phyloP scores from a whole-genome alignment of 2,797 vertebrate species.

The Rhyacichthys aspro region DNA sequence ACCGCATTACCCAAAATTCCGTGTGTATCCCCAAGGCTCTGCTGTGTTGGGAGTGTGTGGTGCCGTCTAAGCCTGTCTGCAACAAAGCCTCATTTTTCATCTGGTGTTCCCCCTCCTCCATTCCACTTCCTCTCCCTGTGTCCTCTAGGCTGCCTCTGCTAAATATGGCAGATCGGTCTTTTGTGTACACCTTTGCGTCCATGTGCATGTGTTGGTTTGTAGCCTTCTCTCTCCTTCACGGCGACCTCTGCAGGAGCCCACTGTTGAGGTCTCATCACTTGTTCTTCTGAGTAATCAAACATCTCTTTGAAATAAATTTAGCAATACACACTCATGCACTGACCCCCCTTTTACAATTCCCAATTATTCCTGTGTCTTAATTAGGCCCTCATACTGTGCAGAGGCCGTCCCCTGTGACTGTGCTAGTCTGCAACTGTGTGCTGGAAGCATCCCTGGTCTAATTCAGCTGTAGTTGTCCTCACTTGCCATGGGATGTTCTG shows the following conservation, averaged over 20 bases:
- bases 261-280: slow-evolving; percentile 31
- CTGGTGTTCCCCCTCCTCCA: slow-evolving; percentile 37
- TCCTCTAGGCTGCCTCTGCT: slow-evolving; percentile 44
- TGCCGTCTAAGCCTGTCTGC: slow-evolving; percentile 65
- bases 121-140: slow-evolving; percentile 10
- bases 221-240: slow-evolving; percentile 35
- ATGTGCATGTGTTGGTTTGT: slow-evolving; percentile 31
- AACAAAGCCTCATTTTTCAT: slow-evolving; percentile 74
- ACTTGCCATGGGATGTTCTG: slow-evolving; percentile 70
- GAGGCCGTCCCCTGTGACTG: slow-evolving; percentile 63
- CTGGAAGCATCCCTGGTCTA: slow-evolving; percentile 59
- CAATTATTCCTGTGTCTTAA: slow-evolving; percentile 79
- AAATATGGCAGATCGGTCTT: slow-evolving; percentile 56
- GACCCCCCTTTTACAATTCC: slow-evolving; percentile 28
- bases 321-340: slow-evolving; percentile 24
- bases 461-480: slow-evolving; percentile 68
- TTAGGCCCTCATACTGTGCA: slow-evolving; percentile 67
- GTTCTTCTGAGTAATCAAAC: slow-evolving; percentile 62
- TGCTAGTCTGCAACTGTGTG: slow-evolving; percentile 51
- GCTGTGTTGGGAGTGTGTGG: slow-evolving; percentile 55
- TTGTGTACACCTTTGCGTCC: slow-evolving; percentile 29
- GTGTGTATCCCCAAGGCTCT: slow-evolving; percentile 61
- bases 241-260: slow-evolving; percentile 28
- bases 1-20: slow-evolving; percentile 75
- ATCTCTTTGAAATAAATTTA: slow-evolving; percentile 66